phyloP scores from a whole-genome alignment of 1,140 invertebrate species.

The Neotoxoptera formosana region DNA sequence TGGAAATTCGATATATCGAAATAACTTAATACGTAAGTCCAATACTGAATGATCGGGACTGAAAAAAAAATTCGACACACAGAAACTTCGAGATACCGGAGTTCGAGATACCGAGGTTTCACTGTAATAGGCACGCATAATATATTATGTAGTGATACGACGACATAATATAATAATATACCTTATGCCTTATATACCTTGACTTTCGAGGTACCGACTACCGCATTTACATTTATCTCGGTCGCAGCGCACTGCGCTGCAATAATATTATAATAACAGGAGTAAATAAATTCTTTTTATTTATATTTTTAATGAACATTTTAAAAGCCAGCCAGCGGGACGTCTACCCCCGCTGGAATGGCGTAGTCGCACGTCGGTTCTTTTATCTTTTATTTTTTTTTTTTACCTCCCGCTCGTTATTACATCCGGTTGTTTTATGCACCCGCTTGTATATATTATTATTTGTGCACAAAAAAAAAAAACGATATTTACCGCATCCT shows the following conservation, averaged over 20 bases:
- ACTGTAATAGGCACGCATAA: no score
- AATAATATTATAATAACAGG: neutral
- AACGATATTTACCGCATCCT: conserved; percentile 24
- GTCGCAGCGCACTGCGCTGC: neutral
- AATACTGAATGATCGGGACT: no score
- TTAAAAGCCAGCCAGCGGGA: conserved; percentile 43
- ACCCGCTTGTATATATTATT: neutral
- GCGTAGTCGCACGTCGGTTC: neutral
- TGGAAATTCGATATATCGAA: no score
- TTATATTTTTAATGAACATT: conserved; percentile 55
- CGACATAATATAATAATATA: neutral
- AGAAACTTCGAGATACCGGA: no score
- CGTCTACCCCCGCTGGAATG: neutral
- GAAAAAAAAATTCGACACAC: no score
- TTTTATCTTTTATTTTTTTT: conserved; percentile 55
- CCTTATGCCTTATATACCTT: neutral
- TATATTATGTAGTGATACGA: neutral
- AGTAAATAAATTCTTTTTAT: conserved; percentile 42
- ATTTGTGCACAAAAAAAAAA: conserved; percentile 28
- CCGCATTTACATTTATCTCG: conserved; percentile 5
- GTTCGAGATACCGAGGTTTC: no score
- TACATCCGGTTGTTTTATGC: conserved; percentile 52
- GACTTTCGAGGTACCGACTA: neutral
- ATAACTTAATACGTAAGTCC: no score
- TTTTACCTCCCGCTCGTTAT: conserved; percentile 46